Evolutionary conservation across 1,140 invertebrate species (phyloP).

Genomic region (Cydia splendana): DNA sequence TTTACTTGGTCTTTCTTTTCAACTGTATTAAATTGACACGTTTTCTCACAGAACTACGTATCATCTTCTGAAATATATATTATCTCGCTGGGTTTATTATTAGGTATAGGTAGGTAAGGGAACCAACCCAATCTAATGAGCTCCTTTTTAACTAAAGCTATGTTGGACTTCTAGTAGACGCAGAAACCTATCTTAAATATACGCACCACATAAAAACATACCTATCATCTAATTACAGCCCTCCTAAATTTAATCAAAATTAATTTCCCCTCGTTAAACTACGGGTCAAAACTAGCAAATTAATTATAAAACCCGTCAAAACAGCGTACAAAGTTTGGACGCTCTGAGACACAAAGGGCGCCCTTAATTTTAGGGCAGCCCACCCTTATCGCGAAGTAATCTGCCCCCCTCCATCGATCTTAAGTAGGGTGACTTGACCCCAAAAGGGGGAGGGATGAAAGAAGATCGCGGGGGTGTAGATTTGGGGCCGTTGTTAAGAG

Average conservation of each 20-base stretch:
- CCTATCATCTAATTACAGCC: slow-evolving; percentile 9
- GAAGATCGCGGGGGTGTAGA: slow-evolving; percentile 67
- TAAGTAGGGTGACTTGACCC: slow-evolving; percentile 75
- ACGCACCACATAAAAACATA: background rate
- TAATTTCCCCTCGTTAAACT: slow-evolving; percentile 74
- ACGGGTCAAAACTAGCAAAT: slow-evolving; percentile 75
- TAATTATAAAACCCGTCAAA: slow-evolving; percentile 78
- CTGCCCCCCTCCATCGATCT: slow-evolving; percentile 74
- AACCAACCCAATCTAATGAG: too few relatives aligned
- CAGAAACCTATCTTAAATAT: background rate
- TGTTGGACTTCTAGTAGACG: background rate
- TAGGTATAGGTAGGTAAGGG: too few relatives aligned
- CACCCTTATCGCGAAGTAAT: slow-evolving; percentile 69
- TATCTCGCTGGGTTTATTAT: too few relatives aligned
- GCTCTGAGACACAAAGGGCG: slow-evolving; percentile 74
- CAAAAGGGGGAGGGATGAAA: slow-evolving; percentile 60
- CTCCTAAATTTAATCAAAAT: slow-evolving; percentile 60
- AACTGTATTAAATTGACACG: too few relatives aligned
- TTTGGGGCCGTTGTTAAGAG: slow-evolving; percentile 53
- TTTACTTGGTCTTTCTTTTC: too few relatives aligned
- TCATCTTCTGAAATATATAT: too few relatives aligned
- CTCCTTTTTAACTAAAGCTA: too few relatives aligned
- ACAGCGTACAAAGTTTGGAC: slow-evolving; percentile 68
- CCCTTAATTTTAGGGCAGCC: slow-evolving; percentile 62
- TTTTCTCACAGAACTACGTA: too few relatives aligned